These are phyloP conservation scores for Heliconius ethilla DNA, from an alignment of 2,888 invertebrate species.

Conservation along the genomic window DNA sequence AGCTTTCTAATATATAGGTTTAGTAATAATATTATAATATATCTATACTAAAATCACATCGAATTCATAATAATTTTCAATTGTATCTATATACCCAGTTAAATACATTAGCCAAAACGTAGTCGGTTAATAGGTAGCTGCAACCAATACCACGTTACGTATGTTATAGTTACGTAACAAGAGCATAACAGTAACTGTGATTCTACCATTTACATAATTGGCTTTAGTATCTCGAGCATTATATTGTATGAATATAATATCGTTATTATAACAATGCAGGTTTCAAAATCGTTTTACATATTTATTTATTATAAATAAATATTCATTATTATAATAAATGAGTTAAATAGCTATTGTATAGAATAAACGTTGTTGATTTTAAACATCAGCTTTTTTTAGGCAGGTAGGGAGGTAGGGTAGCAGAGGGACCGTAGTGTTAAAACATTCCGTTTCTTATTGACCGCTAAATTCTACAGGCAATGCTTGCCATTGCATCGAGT, in stretches of 20 bases:
- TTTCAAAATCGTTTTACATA: background rate
- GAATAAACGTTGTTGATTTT: no score
- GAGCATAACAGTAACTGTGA: conserved; percentile 33
- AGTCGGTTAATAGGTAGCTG: conserved; percentile 24
- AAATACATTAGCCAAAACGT: conserved; percentile 26
- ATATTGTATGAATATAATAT: conserved; percentile 23
- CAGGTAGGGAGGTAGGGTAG: no score
- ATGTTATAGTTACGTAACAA: conserved; percentile 32
- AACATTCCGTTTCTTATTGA: no score
- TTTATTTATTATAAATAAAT: conserved; percentile 3
- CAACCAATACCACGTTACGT: conserved; percentile 29
- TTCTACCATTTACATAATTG: conserved; percentile 37
- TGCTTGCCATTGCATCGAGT: no score
- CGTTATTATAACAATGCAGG: conserved; percentile 4
- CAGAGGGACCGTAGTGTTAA: no score
- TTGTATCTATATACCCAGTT: conserved; percentile 23
- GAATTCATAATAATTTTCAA: conserved; percentile 15
- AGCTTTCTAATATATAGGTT: background rate
- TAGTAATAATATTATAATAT: background rate
- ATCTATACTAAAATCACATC: background rate
- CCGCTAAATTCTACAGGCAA: no score
- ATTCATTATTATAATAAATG: background rate
- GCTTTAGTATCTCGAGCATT: conserved; percentile 20
- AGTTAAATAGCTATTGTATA: background rate
- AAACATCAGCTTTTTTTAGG: no score